phyloP scores from a whole-genome alignment of 2,888 invertebrate species.

The Lissocephala sabroskyi region DNA sequence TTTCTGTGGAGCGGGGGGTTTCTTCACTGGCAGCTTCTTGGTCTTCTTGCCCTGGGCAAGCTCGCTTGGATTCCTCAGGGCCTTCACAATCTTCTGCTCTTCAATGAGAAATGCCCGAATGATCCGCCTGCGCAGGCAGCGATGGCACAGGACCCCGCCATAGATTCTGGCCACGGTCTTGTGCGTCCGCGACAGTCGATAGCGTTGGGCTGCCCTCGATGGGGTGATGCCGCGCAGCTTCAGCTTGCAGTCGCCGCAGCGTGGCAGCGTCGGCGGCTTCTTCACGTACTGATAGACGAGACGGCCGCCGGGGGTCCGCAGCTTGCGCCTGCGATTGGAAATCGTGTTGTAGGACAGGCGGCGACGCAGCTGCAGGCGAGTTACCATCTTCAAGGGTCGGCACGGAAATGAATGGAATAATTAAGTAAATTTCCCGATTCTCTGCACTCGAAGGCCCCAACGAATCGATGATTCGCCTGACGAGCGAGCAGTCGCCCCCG shows the following conservation, averaged over 20 bases:
- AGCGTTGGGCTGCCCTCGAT: conserved; percentile 91
- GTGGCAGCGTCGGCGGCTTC: conserved; percentile 95
- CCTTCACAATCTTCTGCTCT: conserved; percentile 98
- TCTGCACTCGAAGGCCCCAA: no score
- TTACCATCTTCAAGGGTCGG: conserved; percentile 92
- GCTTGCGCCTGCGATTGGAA: conserved; percentile 96
- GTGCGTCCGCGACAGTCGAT: conserved; percentile 90
- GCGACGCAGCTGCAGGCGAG: conserved; percentile 95
- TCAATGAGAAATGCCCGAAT: conserved; percentile 98
- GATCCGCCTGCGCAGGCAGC: conserved; percentile 96
- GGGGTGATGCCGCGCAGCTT: conserved; percentile 95
- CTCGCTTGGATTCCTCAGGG: conserved; percentile 89
- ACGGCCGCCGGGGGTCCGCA: conserved; percentile 96
- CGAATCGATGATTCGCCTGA: no score
- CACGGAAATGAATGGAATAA: no score
- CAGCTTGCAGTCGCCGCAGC: conserved; percentile 97
- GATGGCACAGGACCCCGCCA: conserved; percentile 96
- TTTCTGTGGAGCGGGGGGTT: conserved; percentile 50
- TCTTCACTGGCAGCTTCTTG: conserved; percentile 57
- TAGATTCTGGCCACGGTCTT: conserved; percentile 98
- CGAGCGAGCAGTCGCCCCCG: no score
- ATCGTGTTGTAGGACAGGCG: conserved; percentile 98
- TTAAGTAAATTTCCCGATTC: no score
- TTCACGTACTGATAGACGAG: conserved; percentile 97
- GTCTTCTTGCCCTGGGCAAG: no score